Conservation (phyloP, 1,140 invertebrate genomes). For the Cotesia glomerata region DNA sequence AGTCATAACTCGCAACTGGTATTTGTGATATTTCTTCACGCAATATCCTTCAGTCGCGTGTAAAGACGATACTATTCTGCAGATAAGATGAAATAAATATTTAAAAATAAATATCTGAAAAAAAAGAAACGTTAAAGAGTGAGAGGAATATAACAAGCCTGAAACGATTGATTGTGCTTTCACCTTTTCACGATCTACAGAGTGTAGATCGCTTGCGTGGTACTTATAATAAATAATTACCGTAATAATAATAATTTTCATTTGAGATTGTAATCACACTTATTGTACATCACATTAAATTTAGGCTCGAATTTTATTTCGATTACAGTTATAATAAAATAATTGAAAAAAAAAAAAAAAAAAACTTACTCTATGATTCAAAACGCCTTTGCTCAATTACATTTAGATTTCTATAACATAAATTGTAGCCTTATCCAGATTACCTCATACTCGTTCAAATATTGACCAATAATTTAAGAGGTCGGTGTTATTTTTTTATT, state of each 20-base stretch:
- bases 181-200: slow-evolving; percentile 41
- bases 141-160: slow-evolving; percentile 7
- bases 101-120: neutral
- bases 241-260: too few relatives aligned
- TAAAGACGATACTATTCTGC: neutral
- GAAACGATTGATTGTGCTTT: slow-evolving; percentile 38
- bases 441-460: too few relatives aligned
- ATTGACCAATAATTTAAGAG: too few relatives aligned
- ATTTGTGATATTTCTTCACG: neutral
- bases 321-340: neutral
- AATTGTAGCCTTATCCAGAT: too few relatives aligned
- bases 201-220: neutral
- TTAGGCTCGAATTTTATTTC: neutral
- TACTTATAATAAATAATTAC: too few relatives aligned
- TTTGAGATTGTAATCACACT: neutral
- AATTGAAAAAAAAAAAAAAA: neutral
- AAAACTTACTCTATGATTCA: neutral
- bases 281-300: neutral
- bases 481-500: too few relatives aligned
- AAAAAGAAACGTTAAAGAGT: slow-evolving; percentile 2
- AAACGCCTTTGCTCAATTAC: too few relatives aligned
- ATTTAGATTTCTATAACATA: too few relatives aligned
- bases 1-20: neutral
- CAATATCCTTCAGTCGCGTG: slow-evolving; percentile 12
- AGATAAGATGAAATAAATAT: too few relatives aligned